Evolutionary conservation across 1,140 invertebrate species (phyloP), one percentile per base, ranked within the genome.

Genomic region (Panonychus citri): DNA sequence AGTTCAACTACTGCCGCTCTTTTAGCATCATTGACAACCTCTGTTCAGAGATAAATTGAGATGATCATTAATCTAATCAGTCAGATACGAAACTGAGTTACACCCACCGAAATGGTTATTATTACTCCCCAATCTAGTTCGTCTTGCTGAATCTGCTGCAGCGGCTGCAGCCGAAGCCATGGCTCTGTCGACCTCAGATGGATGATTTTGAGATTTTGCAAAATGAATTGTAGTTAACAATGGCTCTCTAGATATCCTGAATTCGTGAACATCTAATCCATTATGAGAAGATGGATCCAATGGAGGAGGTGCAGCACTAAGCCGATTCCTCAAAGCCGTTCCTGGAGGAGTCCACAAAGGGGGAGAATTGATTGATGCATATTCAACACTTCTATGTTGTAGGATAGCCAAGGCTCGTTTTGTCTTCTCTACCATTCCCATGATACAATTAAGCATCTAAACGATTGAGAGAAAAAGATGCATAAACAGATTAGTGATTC

Each of bases 401-500:
- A 94, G 69, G 53, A 91, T 90, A 1, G 83, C 79, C 19, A 95
- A 70, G 0, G 89, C 88, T 51, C 83, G 71, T 66, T 91, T 90
- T 2, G 89, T 94, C 69, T 94, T 94, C 68, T 94, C 88, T 39
- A 94, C 89, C 88, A 94, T 93, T 30, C 85, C 85, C 59, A 91
- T 75, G 58, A 94, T 93, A 70, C 87, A 93, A 66, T 89, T 89
- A 1, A 93, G 74, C 88, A 93, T 93, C 77, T 78, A 53, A 59
- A 53, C 24, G 21, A 53, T 27, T 2, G n/a, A n/a, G n/a, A n/a
- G n/a, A n/a, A n/a, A n/a, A n/a, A n/a, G n/a, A n/a, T n/a, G n/a
- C n/a, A n/a, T n/a, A n/a, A n/a, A n/a, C n/a, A n/a, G n/a, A n/a
- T n/a, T n/a, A n/a, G n/a, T n/a, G n/a, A n/a, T n/a, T n/a, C n/a